Conservation (phyloP, 2,888 invertebrate genomes). For the Lydus trimaculatus region DNA sequence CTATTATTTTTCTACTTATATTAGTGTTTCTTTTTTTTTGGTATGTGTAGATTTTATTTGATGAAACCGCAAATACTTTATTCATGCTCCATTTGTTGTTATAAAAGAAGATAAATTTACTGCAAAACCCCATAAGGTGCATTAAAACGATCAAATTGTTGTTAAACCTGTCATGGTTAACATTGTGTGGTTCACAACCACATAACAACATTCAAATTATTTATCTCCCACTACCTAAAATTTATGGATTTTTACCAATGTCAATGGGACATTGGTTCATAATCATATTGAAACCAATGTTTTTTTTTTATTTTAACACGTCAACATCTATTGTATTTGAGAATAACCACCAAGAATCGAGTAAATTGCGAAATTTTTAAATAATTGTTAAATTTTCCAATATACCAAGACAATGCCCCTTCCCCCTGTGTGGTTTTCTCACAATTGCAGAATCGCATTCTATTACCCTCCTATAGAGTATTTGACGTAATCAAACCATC, state of each 20-base stretch:
- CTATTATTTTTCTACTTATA: neutral
- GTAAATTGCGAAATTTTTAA: too few relatives aligned
- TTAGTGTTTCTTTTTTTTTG: neutral
- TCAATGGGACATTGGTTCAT: neutral
- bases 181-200: slow-evolving; percentile 16
- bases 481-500: slow-evolving; percentile 29
- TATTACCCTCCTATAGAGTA: slow-evolving; percentile 26
- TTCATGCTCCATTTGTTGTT: slow-evolving; percentile 14
- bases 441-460: slow-evolving; percentile 20
- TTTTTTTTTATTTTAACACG: neutral
- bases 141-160: slow-evolving; percentile 15
- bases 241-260: neutral
- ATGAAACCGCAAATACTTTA: slow-evolving; percentile 13
- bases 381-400: too few relatives aligned
- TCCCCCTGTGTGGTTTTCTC: slow-evolving; percentile 19
- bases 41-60: slow-evolving; percentile 4
- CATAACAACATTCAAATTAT: slow-evolving; percentile 12
- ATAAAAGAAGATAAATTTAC: slow-evolving; percentile 15
- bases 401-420: neutral
- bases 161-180: slow-evolving; percentile 16
- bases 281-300: neutral
- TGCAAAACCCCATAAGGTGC: slow-evolving; percentile 16
- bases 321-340: neutral
- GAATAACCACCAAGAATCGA: neutral
- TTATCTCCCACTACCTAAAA: slow-evolving; percentile 10